Evolutionary conservation across 1,140 invertebrate species (phyloP).

Genomic region (Drosophila bipectinata): DNA sequence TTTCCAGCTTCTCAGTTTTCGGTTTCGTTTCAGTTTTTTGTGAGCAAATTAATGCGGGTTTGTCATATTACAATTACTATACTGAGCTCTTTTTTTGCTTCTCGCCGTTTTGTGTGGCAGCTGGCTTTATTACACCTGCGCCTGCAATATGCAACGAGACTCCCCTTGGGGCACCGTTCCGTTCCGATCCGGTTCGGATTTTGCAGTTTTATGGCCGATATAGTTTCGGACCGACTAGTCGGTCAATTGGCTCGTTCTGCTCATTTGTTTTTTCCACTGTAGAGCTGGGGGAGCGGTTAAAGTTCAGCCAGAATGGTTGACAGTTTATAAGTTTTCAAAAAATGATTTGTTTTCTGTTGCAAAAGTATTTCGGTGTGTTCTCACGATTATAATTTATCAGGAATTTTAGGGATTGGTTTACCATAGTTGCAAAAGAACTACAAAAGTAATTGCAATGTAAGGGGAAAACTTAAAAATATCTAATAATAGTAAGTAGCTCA

Average conservation of each 20-base stretch:
- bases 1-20: constrained; percentile 20
- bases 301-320: constrained; percentile 47
- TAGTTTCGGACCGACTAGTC: constrained; percentile 16
- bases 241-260: constrained; percentile 41
- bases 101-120: constrained; percentile 33
- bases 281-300: constrained; percentile 35
- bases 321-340: constrained; percentile 38
- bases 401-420: constrained; percentile 6
- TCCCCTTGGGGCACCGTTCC: constrained; percentile 25
- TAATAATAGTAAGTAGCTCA: constrained; percentile 4
- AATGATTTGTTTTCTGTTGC: constrained; percentile 13
- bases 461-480: not conserved
- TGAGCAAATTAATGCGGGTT: constrained; percentile 68
- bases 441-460: not conserved
- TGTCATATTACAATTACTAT: constrained; percentile 76
- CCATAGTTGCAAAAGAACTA: not conserved
- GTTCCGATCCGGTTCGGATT: constrained; percentile 35
- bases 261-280: constrained; percentile 30
- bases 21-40: constrained; percentile 38
- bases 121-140: constrained; percentile 73
- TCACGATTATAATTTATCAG: constrained; percentile 37
- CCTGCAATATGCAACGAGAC: constrained; percentile 24
- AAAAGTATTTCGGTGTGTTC: constrained; percentile 26
- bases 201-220: constrained; percentile 11
- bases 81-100: constrained; percentile 23